These are phyloP conservation scores for Tor tambroides DNA, from an alignment of 2,113 vertebrate species.

Conservation along the genomic window DNA sequence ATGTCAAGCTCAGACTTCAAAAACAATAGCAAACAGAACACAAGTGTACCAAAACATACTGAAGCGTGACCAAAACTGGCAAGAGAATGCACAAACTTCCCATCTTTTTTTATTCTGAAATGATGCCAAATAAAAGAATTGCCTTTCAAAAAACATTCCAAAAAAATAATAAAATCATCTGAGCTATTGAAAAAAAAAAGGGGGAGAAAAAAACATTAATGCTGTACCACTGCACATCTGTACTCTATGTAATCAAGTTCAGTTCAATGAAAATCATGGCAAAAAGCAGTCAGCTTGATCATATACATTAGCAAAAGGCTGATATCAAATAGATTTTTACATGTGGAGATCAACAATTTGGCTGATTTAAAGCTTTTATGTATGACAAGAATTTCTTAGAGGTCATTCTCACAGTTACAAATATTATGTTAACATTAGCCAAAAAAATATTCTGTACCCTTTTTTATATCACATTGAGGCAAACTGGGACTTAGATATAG, in stretches of 20 bases:
- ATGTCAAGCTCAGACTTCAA: slow-evolving; percentile 76
- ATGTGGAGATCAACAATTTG: background rate
- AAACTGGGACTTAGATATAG: background rate
- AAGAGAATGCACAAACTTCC: slow-evolving; percentile 51
- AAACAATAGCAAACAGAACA: slow-evolving; percentile 84
- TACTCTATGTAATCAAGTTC: slow-evolving; percentile 35
- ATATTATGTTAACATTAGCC: background rate
- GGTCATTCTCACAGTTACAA: background rate
- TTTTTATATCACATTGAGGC: background rate
- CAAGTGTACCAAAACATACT: slow-evolving; percentile 73
- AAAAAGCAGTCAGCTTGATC: slow-evolving; percentile 3
- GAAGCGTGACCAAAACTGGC: slow-evolving; percentile 67
- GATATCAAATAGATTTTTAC: slow-evolving; percentile 6
- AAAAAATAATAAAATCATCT: slow-evolving; percentile 66
- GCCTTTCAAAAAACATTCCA: slow-evolving; percentile 39
- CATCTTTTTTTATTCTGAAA: slow-evolving; percentile 56
- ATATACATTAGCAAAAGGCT: slow-evolving; percentile 30
- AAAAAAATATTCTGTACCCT: background rate
- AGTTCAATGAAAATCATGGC: slow-evolving; percentile 24
- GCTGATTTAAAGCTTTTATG: slow-evolving; percentile 31
- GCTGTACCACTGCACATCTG: slow-evolving; percentile 79
- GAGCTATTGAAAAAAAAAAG: slow-evolving; percentile 83
- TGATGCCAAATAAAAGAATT: slow-evolving; percentile 66
- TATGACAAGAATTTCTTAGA: background rate
- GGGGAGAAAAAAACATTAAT: slow-evolving; percentile 79